Percentiles rank a stretch among this genome's conserved stretches.
These are phyloP conservation scores for Protobothrops mucrosquamatus DNA, from an alignment of 2,113 vertebrate species.

Conservation along the genomic window DNA sequence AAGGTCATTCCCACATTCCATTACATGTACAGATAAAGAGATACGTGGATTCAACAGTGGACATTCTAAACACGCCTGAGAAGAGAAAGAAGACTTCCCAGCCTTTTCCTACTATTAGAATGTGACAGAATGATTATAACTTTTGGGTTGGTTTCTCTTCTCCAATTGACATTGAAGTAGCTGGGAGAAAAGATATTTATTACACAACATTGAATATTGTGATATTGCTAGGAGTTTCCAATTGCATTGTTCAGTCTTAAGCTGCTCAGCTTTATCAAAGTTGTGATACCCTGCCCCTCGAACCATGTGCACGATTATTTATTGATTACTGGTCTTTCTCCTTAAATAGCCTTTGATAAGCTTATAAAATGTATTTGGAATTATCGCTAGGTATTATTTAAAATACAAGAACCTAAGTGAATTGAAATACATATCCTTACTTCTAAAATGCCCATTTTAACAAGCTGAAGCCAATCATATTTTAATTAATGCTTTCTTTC, in stretches of 20 bases:
- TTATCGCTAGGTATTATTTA: slow-evolving; percentile 32
- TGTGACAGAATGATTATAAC: accelerated
- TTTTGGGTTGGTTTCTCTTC: not conserved
- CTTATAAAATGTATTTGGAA: not conserved
- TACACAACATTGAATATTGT: not conserved
- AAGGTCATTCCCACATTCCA: not conserved
- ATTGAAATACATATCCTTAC: slow-evolving; percentile 26
- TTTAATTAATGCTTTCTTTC: not conserved
- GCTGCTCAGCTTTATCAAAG: not conserved
- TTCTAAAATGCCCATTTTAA: not conserved
- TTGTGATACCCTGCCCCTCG: not conserved
- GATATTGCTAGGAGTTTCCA: not conserved
- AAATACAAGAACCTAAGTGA: slow-evolving; percentile 33
- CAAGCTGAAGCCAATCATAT: not conserved
- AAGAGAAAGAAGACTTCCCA: not conserved
- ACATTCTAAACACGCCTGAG: not conserved
- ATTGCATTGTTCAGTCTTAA: not conserved
- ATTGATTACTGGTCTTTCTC: slow-evolving; percentile 7
- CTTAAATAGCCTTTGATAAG: slow-evolving; percentile 1
- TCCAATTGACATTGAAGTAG: not conserved
- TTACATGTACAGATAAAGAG: not conserved
- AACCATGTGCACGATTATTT: not conserved
- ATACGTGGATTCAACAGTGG: not conserved
- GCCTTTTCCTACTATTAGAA: not conserved
- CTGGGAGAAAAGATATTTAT: not conserved